Base-by-base conservation (phyloP, 2,113 vertebrate genomes). In the Cinclus cinclus region DNA sequence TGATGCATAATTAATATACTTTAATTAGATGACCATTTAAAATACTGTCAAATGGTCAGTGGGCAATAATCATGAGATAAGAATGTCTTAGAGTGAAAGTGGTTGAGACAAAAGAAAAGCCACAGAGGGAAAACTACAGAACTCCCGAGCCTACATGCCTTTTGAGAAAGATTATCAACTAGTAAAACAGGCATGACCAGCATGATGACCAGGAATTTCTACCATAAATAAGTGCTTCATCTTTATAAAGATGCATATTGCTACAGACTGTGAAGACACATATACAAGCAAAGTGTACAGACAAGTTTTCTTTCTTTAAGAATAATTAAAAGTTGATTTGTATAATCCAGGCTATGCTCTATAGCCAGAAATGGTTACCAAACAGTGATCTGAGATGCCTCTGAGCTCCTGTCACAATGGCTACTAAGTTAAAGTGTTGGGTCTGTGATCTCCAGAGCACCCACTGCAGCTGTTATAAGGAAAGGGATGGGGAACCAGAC, bases 1-100 rank as follows among this genome's bases (percentile, higher is more conserved):
- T 65, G 58, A 64, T 94, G 84, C 44, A 94, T 83, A 89, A 89
- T 84, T 94, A 78, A 94, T 83, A 71, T 2, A 56, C 31, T 85
- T 79, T 83, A 92, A 94, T 85, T 82, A 92, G 62, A 91, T 55
- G 74, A 74, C 49, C 53, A 67, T 59, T 85, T 91, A 77, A 87
- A 75, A 87, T 33, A 68, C 25, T 69, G 83, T 89, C 53, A 95
- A 89, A 87, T 53, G 49, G 28, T 92, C 62, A n/a, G 9, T 65
- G 39, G 15, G 18, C 47, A 92, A 65, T 41, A 82, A 60, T 20
- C 17, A 39, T 21, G 53, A 89, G 30, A 39, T 46, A 70, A 75
- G 20, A 64, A 56, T 7, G 23, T 58, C 49, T 83, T 58, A 50
- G 47, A 83, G 30, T 69, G 53, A 31, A 94, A 30, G 37, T 24